Conservation (phyloP, 2,888 invertebrate species). For the Macrophya alboannulata region DNA sequence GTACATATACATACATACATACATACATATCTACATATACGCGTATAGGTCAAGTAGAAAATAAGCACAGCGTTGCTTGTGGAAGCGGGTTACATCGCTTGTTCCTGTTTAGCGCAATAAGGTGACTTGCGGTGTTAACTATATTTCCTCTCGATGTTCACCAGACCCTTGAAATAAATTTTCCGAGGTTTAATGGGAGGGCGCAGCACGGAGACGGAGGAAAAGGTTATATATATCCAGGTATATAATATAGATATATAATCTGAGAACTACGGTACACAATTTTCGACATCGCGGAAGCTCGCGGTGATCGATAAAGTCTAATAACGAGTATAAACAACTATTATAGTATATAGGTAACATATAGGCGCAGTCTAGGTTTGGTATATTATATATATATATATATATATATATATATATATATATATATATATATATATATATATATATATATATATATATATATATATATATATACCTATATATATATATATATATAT, state of each 20-base stretch:
- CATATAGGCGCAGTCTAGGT: not conserved
- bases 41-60: not conserved
- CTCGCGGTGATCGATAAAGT: constrained; percentile 5
- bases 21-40: not conserved
- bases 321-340: constrained; percentile 25
- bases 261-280: not conserved
- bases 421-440: not conserved
- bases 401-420: not conserved
- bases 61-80: not conserved
- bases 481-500: not conserved
- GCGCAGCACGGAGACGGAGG: not conserved
- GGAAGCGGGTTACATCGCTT: not conserved
- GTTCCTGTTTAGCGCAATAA: not conserved
- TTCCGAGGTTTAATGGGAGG: not conserved
- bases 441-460: not conserved
- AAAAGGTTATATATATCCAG: not conserved
- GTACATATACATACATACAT: not conserved
- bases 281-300: not conserved
- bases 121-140: constrained; percentile 1
- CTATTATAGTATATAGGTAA: not conserved
- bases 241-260: not conserved
- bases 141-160: constrained; percentile 14
- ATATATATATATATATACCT: not conserved
- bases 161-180: constrained; percentile 4
- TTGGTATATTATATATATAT: not conserved